Base-by-base conservation (phyloP, 2,113 vertebrate species). In the Ancistrus triradiatus region DNA sequence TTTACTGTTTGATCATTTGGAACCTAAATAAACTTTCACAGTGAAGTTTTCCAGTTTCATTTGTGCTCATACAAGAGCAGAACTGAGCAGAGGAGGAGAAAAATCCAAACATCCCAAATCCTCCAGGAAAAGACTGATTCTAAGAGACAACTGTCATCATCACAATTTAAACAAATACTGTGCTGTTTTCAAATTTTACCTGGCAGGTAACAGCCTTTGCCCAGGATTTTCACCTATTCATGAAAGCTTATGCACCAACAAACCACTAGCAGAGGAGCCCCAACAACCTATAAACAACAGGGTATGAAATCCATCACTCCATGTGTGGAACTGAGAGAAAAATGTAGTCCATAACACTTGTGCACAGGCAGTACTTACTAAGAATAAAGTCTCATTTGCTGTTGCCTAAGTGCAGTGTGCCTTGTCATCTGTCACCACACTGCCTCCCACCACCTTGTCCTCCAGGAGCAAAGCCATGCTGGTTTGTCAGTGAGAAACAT, bases 391-490 rank as follows among this genome's bases (percentile, higher is more conserved):
- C 59, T 65, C 68, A 57, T 44, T 35, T 7, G 35, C 63, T 42
- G 38, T 46, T 51, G 22, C 21, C 47, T 42, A 42, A 35, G 40
- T 50, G 25, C 56, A 44, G 59, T 1, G 24, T 37, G 57, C n/a
- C n/a, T 42, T 24, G 17, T 73, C 65, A 66, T 59, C 69, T 63
- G 68, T 69, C 68, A 65, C 48, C 70, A 17, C n/a, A 15, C 37
- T 43, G 18, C 51, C 13, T 13, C 24, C 72, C 44, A 7, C 37
- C 18, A 38, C 49, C 25, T 7, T 13, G 8, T 18, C 58, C 58
- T 55, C 21, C 49, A 58, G 25, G 17, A 22, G 14, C 15, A 9
- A 24, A 37, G 10, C 19, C 14, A 1, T 40, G n/a, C 17, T 28
- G 40, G 15, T 43, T 37, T 11, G 10, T 47, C 27, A 46, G 27